Conservation (phyloP, 2,797 vertebrate species). For the Centroberyx gerrardi region DNA sequence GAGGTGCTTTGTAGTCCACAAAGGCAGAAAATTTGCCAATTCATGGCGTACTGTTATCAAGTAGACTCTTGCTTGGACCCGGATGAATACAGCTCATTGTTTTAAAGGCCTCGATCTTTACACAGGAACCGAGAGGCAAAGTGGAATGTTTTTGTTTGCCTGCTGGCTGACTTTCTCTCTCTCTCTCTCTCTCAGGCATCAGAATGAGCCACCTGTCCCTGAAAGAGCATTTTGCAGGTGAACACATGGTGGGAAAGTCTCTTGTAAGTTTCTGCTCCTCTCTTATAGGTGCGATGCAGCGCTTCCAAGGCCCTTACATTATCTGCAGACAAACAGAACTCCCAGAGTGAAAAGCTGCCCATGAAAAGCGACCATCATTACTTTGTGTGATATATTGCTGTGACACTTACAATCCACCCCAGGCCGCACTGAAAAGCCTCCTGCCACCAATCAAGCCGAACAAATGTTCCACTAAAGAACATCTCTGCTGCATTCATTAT, state of each 20-base stretch:
- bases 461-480: conserved; percentile 14
- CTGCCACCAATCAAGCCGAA: neutral
- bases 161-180: conserved; percentile 27
- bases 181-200: conserved; percentile 11
- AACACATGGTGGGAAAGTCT: conserved; percentile 2
- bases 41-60: conserved; percentile 64
- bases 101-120: conserved; percentile 57
- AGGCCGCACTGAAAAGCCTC: conserved; percentile 6
- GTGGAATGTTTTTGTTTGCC: conserved; percentile 30
- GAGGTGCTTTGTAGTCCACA: conserved; percentile 66
- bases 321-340: conserved; percentile 24
- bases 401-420: neutral
- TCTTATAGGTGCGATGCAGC: neutral
- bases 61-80: conserved; percentile 46
- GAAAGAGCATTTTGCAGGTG: conserved; percentile 9
- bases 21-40: conserved; percentile 63
- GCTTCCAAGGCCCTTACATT: conserved; percentile 1
- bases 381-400: conserved; percentile 4
- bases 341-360: neutral
- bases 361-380: conserved; percentile 17
- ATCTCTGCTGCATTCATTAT: neutral
- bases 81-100: conserved; percentile 71
- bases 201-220: conserved; percentile 41
- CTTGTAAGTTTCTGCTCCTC: neutral
- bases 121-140: conserved; percentile 18